These are phyloP conservation scores for Haemorhous mexicanus DNA, from an alignment of 2,113 vertebrate genomes.

Conservation along the genomic window DNA sequence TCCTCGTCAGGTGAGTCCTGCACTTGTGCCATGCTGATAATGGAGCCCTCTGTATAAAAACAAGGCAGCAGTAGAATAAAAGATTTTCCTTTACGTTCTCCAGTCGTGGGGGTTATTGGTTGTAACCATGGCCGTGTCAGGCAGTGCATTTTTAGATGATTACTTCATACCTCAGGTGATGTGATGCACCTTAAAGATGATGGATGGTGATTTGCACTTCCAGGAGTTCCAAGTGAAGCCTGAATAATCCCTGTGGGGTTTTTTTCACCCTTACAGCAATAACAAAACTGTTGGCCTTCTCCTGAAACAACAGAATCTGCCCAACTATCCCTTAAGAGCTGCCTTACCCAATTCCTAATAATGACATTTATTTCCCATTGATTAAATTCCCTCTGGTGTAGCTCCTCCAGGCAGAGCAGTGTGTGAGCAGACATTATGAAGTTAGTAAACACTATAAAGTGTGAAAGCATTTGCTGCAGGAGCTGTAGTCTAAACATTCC, in stretches of 20 bases:
- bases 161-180: slow-evolving; percentile 63
- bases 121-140: background rate
- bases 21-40: background rate
- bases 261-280: background rate
- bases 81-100: slow-evolving; percentile 18
- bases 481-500: slow-evolving; percentile 67
- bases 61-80: background rate
- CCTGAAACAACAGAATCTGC: background rate
- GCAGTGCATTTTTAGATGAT: slow-evolving; percentile 56
- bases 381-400: background rate
- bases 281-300: background rate
- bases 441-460: slow-evolving; percentile 70
- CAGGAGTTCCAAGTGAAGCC: slow-evolving; percentile 13
- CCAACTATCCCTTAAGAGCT: background rate
- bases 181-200: slow-evolving; percentile 38
- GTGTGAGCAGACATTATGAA: slow-evolving; percentile 54
- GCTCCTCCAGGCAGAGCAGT: slow-evolving; percentile 44
- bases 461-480: slow-evolving; percentile 67
- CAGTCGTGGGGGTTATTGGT: background rate
- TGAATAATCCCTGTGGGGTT: background rate
- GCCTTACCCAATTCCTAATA: background rate
- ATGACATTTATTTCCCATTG: background rate
- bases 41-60: background rate
- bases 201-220: slow-evolving; percentile 37
- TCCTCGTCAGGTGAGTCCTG: background rate